Evolutionary conservation across 2,113 vertebrate species (phyloP).

Genomic region (Symphodus melops): DNA sequence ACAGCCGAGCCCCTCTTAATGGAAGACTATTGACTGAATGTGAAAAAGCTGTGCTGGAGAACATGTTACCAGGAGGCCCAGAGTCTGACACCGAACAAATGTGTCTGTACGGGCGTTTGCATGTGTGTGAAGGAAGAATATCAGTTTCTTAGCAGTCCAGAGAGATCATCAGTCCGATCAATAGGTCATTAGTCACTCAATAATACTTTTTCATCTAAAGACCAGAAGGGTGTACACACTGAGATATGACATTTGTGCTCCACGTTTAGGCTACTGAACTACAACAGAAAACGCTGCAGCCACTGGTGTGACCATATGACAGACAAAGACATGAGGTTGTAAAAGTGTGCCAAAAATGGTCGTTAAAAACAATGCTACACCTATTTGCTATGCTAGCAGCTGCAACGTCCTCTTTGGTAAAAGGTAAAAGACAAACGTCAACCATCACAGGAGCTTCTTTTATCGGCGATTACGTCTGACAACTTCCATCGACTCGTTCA

Average conservation of each 20-base stretch:
- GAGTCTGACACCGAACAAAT: slow-evolving; percentile 72
- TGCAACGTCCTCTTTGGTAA: too few relatives aligned
- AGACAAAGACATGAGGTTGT: too few relatives aligned
- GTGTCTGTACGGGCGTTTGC: slow-evolving; percentile 19
- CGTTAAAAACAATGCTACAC: too few relatives aligned
- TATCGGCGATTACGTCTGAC: too few relatives aligned
- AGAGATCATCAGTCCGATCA: slow-evolving; percentile 47
- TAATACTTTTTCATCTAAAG: slow-evolving; percentile 24
- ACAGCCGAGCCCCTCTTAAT: slow-evolving; percentile 89
- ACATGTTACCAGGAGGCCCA: slow-evolving; percentile 81
- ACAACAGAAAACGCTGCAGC: too few relatives aligned
- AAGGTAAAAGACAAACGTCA: too few relatives aligned
- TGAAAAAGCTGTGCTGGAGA: slow-evolving; percentile 83
- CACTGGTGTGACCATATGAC: too few relatives aligned
- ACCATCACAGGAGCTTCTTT: too few relatives aligned
- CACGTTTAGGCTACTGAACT: too few relatives aligned
- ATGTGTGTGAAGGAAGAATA: slow-evolving; percentile 51
- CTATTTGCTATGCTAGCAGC: too few relatives aligned
- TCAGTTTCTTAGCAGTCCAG: slow-evolving; percentile 57
- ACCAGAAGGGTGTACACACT: not conserved
- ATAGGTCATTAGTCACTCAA: slow-evolving; percentile 57
- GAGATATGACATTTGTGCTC: not conserved
- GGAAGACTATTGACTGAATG: slow-evolving; percentile 90
- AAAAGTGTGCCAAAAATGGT: too few relatives aligned
- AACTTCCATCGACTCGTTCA: too few relatives aligned